A percentile compares a stretch with the other conserved stretches of the same genome.
phyloP scores from a whole-genome alignment of 2,797 vertebrate genomes.

The Alosa sapidissima region DNA sequence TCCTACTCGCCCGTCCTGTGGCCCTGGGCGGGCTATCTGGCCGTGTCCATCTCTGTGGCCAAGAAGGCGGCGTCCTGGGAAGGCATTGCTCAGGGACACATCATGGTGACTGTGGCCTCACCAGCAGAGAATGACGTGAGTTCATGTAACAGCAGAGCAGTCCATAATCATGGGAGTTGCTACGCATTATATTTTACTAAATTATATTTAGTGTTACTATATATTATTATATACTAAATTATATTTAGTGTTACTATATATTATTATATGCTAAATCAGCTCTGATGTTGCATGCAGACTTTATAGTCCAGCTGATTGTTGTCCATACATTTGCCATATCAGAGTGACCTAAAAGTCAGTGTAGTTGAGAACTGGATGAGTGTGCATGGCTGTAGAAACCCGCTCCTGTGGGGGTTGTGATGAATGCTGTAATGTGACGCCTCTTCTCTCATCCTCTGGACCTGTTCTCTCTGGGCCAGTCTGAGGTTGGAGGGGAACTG shows the following conservation, averaged over 20 bases:
- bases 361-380: background rate
- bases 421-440: background rate
- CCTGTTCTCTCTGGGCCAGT: conserved; percentile 66
- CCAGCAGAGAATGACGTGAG: conserved; percentile 90
- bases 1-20: conserved; percentile 93
- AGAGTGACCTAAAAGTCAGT: background rate
- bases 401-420: background rate
- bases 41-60: conserved; percentile 94
- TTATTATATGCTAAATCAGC: background rate
- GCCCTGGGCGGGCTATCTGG: conserved; percentile 97
- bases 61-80: conserved; percentile 98
- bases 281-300: background rate
- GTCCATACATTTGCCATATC: background rate
- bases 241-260: no score
- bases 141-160: conserved; percentile 19
- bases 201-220: no score
- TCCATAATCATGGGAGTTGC: no score
- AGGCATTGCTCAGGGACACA: conserved; percentile 92
- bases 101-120: conserved; percentile 93
- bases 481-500: conserved; percentile 84
- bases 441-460: conserved; percentile 32
- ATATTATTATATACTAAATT: background rate
- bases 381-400: background rate
- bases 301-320: background rate
- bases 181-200: no score